Evolutionary conservation across 2,888 invertebrate genomes (phyloP).

Genomic region (Cataglyphis rosenhaueri): DNA sequence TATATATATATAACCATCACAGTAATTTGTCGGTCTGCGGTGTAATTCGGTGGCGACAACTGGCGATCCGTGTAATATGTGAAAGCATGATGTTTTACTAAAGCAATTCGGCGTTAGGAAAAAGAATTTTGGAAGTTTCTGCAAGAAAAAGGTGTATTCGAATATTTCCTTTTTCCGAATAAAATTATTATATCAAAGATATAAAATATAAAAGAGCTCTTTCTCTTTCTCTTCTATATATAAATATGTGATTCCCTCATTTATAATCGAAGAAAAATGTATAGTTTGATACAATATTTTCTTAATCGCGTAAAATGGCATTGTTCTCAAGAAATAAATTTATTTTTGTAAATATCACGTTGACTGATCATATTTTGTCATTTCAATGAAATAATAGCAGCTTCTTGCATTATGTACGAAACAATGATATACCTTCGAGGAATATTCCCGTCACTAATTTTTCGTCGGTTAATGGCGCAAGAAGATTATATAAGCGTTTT

Average conservation of each 20-base stretch:
- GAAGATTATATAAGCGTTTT: background rate
- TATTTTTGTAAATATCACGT: background rate
- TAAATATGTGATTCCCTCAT: background rate
- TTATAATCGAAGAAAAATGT: background rate
- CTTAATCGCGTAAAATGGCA: background rate
- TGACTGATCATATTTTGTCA: background rate
- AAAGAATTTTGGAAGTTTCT: background rate
- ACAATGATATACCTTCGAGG: background rate
- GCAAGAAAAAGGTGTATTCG: background rate
- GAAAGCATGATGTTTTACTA: background rate
- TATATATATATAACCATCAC: conserved; percentile 38
- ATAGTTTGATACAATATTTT: background rate
- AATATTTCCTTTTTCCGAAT: background rate
- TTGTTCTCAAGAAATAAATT: background rate
- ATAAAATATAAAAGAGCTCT: background rate
- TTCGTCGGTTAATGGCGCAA: conserved; percentile 8
- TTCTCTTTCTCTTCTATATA: background rate
- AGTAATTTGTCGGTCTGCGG: conserved; percentile 58
- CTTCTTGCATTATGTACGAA: background rate
- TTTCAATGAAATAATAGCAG: background rate
- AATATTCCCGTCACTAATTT: conserved; percentile 26
- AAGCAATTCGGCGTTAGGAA: background rate
- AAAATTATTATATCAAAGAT: background rate
- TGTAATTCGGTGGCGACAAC: conserved; percentile 57
- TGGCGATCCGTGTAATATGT: background rate